Evolutionary conservation across 1,140 invertebrate species (phyloP), one percentile per base, ranked within the genome.

Genomic region (Epicauta chinensis): DNA sequence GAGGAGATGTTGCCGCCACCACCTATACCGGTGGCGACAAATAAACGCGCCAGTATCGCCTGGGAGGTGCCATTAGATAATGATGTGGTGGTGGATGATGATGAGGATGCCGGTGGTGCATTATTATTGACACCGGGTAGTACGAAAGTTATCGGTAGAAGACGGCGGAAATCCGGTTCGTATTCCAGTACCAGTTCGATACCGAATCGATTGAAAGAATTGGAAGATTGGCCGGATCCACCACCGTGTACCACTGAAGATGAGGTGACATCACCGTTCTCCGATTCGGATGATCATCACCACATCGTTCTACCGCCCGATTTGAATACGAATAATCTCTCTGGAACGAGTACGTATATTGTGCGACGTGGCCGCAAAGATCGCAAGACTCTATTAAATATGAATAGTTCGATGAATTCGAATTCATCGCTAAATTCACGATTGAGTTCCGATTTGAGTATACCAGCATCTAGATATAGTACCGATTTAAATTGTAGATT

Each of bases 1-100:
- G 87, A 90, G 66, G 85, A 86, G 61, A 76, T 82, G 55, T 80
- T 84, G 42, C 80, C 82, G 7, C 79, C 76, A 2, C 73, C 66
- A 41, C 79, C 75, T 1, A 72, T 64, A 32, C 75, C 72, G 63
- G 75, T 76, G 52, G 75, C 74, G 55, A 72, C 63, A 49, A 80
- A 79, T 63, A 89, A 88, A 71, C 77, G 85, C 54, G 81, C 82
- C 60, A 86, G 85, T 58, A 87, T 89, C 36, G 86, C 86, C 44
- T 89, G 86, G 86, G 86, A 89, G 74, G 87, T 90, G 29, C 81
- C 86, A 39, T 74, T 90, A 46, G 83, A 82, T 66, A 82, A 82
- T 66, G 63, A 65, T 17, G 81, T 70, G 77, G 81, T 37, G n/a
- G n/a, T n/a, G n/a, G n/a, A n/a, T n/a, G n/a, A n/a, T n/a, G n/a